Evolutionary conservation across 2,888 invertebrate species (phyloP).

Genomic region (Harpalus rubripes): DNA sequence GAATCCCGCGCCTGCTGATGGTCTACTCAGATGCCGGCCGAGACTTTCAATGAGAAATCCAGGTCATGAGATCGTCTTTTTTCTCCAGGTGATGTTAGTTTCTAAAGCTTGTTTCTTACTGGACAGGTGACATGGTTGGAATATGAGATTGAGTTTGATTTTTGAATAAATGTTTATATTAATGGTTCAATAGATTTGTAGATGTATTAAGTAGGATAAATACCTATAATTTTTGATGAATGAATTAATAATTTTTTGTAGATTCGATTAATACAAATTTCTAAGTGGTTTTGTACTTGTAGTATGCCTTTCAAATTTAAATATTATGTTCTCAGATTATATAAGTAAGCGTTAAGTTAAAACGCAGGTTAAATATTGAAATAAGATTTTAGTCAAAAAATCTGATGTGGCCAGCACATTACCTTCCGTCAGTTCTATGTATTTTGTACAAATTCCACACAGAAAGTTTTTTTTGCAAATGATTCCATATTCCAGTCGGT

Average conservation of each 20-base stretch:
- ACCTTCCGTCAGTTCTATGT: too few relatives aligned
- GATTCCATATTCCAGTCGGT: too few relatives aligned
- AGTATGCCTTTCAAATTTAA: too few relatives aligned
- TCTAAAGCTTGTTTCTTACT: constrained; percentile 13
- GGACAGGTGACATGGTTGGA: constrained; percentile 30
- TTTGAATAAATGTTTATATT: constrained; percentile 5
- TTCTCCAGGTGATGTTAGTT: constrained; percentile 25
- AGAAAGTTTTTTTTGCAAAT: too few relatives aligned
- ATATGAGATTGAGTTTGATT: constrained; percentile 13
- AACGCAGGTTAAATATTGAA: too few relatives aligned
- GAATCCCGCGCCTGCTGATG: constrained; percentile 51
- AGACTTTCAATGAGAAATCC: constrained; percentile 61
- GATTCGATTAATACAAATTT: too few relatives aligned
- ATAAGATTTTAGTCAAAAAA: too few relatives aligned
- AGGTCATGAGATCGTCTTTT: constrained; percentile 62
- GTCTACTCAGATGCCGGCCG: constrained; percentile 61
- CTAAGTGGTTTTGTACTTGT: too few relatives aligned
- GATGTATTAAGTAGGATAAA: background rate
- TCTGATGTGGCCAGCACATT: too few relatives aligned
- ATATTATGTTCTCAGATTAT: too few relatives aligned
- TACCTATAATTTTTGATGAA: background rate
- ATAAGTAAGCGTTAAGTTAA: too few relatives aligned
- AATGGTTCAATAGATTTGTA: background rate
- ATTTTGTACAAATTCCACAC: too few relatives aligned
- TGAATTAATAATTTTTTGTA: background rate